Percentiles rank a stretch among this genome's conserved stretches.
Conservation (phyloP, 2,113 vertebrate genomes). For the Mastomys natalensis region DNA sequence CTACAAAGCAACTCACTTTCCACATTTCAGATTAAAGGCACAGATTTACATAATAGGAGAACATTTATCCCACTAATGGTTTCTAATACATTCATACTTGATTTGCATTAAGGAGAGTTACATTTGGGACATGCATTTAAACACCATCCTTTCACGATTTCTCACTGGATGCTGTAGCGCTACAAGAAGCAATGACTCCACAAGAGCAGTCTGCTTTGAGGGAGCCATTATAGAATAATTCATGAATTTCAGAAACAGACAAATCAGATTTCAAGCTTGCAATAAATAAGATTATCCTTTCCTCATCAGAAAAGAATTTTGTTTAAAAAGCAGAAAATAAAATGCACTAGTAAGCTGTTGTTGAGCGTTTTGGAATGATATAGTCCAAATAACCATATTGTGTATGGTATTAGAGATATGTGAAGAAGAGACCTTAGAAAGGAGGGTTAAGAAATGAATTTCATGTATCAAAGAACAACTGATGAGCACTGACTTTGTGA, state of each 20-base stretch:
- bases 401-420: background rate
- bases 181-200: background rate
- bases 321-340: constrained; percentile 40
- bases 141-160: constrained; percentile 53
- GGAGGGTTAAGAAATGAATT: background rate
- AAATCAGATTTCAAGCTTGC: constrained; percentile 48
- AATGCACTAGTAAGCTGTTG: background rate
- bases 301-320: background rate
- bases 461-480: background rate
- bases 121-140: constrained; percentile 68
- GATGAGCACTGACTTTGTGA: background rate
- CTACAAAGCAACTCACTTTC: constrained; percentile 69
- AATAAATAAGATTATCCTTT: constrained; percentile 31
- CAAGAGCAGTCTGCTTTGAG: constrained; percentile 37
- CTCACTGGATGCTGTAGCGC: background rate
- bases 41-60: constrained; percentile 79
- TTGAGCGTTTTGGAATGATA: background rate
- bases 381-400: background rate
- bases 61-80: constrained; percentile 79
- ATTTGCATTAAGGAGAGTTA: constrained; percentile 72
- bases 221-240: constrained; percentile 17
- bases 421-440: background rate
- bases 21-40: constrained; percentile 78
- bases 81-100: constrained; percentile 78
- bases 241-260: constrained; percentile 36